Conservation (phyloP, 1,140 invertebrate genomes). For the Ctenoplectra terminalis region DNA sequence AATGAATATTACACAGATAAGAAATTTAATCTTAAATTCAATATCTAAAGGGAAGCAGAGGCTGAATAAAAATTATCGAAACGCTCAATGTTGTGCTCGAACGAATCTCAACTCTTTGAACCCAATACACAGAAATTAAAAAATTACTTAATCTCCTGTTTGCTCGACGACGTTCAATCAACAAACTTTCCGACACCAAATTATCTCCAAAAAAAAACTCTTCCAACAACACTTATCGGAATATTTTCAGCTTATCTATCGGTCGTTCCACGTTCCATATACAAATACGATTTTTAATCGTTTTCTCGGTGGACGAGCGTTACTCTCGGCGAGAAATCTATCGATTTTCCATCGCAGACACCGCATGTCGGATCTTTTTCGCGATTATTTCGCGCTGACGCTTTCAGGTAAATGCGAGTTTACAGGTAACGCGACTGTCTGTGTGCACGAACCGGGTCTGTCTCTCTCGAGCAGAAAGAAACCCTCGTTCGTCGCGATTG, state of each 20-base stretch:
- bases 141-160: not conserved
- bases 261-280: not conserved
- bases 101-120: too few species aligned
- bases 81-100: too few species aligned
- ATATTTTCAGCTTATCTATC: not conserved
- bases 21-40: not conserved
- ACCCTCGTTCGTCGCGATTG: constrained; percentile 14
- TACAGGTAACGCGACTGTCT: constrained; percentile 9
- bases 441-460: too few species aligned
- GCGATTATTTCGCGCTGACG: constrained; percentile 28
- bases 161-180: not conserved
- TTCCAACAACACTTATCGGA: not conserved
- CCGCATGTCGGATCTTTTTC: constrained; percentile 4
- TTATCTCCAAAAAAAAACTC: not conserved
- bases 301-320: not conserved
- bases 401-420: constrained; percentile 34
- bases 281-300: constrained; percentile 30
- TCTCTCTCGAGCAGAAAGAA: not conserved
- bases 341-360: constrained; percentile 19
- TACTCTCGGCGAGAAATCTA: not conserved
- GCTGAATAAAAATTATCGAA: not conserved
- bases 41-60: too few species aligned
- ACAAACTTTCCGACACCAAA: not conserved
- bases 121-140: not conserved
- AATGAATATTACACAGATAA: not conserved